Base-by-base conservation (phyloP, 2,113 vertebrate genomes). In the Corapipo altera region DNA sequence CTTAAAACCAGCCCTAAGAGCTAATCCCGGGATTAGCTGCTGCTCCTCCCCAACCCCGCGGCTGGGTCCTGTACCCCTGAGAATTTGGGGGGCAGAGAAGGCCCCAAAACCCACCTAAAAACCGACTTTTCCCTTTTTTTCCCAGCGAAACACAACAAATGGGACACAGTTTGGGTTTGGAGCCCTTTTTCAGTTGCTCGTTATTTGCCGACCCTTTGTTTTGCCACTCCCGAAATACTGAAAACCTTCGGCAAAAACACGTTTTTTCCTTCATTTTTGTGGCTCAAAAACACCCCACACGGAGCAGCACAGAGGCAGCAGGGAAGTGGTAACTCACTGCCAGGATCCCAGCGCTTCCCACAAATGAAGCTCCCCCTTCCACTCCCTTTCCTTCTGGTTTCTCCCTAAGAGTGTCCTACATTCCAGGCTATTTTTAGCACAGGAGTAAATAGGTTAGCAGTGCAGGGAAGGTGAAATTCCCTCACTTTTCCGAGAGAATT, bases 371-470 rank as follows among this genome's bases (percentile, higher is more conserved):
- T 58, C 41, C 62, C 52, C 85, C 66, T 92, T 73, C 86, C 89
- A 15, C n/a, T 11, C 8, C 0, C 6, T 16, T 49, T 59, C 78
- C 64, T 71, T 5, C 73, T 73, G 79, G 18, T 74, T 73, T 35
- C 71, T 89, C 83, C 78, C 83, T 2, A 11, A 17, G 57, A 15
- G 4, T 81, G 96, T 8, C 97, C 97, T 90, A 96, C 87, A 96
- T 97, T 81, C 8, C 21, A 3, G 43, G 67, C 75, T 97, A 97
- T 96, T 96, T 96, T 97, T 93, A 94, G 96, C 84, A 6, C 17
- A 0, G 3, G 1, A 67, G 7, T 73, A 94, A 96, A 88, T 89
- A 67, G 97, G 97, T 94, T 46, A 81, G 58, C 69, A 65, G 94
- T 33, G 86, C 77, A 23, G 94, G 92, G 92, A 92, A 89, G 71